Base-by-base conservation (phyloP, 2,113 vertebrate species). In the Chrysochloris asiatica region DNA sequence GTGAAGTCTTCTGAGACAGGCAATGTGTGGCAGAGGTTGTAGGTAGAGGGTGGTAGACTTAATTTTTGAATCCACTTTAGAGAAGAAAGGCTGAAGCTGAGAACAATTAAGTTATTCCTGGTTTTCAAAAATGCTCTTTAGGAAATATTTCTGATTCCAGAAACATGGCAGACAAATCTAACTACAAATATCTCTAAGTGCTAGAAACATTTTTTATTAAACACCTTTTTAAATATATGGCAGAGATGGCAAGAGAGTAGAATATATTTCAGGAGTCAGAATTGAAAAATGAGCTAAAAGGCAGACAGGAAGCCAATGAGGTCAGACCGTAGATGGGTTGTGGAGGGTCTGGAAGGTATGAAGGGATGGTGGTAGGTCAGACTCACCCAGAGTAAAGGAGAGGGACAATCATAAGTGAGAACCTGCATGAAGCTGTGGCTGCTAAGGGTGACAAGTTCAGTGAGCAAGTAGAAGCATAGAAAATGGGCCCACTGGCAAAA, bases 101-200 rank as follows among this genome's bases (percentile, higher is more conserved):
- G 47, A 82, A 54, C 91, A 89, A 16, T 81, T 22, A 88, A 77
- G 47, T 86, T 26, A 69, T 33, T 76, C 19, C 33, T 83, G 79
- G 17, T 59, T 80, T 88, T 89, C 11, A 43, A 61, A 77, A 82
- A n/a, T 26, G 16, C 36, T 61, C 54, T 54, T 80, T 41, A 61
- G 48, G 67, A 83, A 83, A 67, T 33, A 1, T 28, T n/a, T 85
- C 54, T 45, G 48, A n/a, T 82, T 91, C 73, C 77, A 81, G 76
- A 82, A 80, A 95, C n/a, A 26, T 50, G 47, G 5, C 24, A 26
- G 50, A 43, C 69, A 78, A 69, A 54, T 26, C 24, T 30, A 28
- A 6, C 30, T 67, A 38, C 48, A 77, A 83, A 65, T 63, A 38
- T 61, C 45, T 48, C 14, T 48, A 59, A 73, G 14, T 16, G 30